Conservation (phyloP, 1,140 invertebrate genomes). For the roundworm (Caenorhabditis elegans) region DNA sequence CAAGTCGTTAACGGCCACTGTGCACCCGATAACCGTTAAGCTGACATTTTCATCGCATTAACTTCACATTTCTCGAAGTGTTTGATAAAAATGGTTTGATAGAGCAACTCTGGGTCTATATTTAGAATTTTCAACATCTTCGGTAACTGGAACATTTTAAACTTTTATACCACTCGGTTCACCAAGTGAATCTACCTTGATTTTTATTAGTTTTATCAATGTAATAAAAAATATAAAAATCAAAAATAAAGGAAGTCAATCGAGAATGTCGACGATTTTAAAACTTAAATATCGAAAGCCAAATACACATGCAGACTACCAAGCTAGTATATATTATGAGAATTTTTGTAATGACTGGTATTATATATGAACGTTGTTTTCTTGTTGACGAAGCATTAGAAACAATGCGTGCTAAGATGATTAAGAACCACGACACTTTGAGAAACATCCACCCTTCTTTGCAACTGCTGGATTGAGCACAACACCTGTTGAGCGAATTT, state of each 20-base stretch:
- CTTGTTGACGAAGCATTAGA: too few species aligned
- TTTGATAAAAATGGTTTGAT: neutral
- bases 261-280: too few species aligned
- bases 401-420: too few species aligned
- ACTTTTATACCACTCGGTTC: neutral
- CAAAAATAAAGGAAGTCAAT: too few species aligned
- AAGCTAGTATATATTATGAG: too few species aligned
- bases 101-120: neutral
- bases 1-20: constrained; percentile 2
- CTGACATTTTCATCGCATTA: constrained; percentile 21
- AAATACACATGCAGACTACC: too few species aligned
- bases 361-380: too few species aligned
- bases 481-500: constrained; percentile 54
- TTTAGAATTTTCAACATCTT: neutral
- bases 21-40: constrained; percentile 19
- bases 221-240: neutral
- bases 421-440: constrained; percentile 35
- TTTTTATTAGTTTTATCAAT: too few species aligned
- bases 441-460: constrained; percentile 49
- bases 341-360: too few species aligned
- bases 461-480: constrained; percentile 41
- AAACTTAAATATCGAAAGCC: too few species aligned
- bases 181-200: too few species aligned
- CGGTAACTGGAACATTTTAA: neutral
- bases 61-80: neutral